These are phyloP conservation scores for Eurystomus glaucurus DNA, from an alignment of 2,797 vertebrate species.

Conservation along the genomic window DNA sequence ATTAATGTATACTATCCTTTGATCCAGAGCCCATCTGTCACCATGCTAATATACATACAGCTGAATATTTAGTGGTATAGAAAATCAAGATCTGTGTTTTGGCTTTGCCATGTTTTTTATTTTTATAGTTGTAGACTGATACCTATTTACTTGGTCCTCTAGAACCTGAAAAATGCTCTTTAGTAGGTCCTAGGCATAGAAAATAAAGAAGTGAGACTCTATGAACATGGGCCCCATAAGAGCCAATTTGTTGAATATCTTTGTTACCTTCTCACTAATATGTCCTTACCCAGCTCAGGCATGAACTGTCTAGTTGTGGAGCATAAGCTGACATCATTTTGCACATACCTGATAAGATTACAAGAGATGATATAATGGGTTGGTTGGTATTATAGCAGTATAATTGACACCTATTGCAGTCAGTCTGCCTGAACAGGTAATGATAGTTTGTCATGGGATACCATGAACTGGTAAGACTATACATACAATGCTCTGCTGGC, in stretches of 20 bases:
- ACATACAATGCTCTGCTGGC: background rate
- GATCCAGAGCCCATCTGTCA: background rate
- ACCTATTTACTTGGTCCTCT: rapidly evolving
- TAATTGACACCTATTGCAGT: background rate
- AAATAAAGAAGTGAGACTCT: background rate
- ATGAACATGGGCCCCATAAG: background rate
- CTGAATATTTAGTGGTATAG: background rate
- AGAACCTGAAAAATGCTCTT: background rate
- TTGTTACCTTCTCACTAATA: background rate
- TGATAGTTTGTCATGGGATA: background rate
- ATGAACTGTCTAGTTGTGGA: background rate
- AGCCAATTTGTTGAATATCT: background rate
- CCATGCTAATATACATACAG: rapidly evolving
- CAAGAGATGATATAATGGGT: background rate
- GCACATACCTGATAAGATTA: background rate
- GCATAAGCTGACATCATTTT: background rate
- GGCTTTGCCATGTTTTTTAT: background rate
- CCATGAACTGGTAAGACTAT: background rate
- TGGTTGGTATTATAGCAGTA: background rate
- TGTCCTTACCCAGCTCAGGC: background rate
- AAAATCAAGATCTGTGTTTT: background rate
- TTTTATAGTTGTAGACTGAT: background rate
- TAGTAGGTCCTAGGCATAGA: background rate
- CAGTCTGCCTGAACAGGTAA: background rate
- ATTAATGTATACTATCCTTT: background rate